A percentile compares a stretch with the other conserved stretches of the same genome.
Evolutionary conservation across 2,797 vertebrate genomes (phyloP).

Genomic region (Hoplostethus mediterraneus): DNA sequence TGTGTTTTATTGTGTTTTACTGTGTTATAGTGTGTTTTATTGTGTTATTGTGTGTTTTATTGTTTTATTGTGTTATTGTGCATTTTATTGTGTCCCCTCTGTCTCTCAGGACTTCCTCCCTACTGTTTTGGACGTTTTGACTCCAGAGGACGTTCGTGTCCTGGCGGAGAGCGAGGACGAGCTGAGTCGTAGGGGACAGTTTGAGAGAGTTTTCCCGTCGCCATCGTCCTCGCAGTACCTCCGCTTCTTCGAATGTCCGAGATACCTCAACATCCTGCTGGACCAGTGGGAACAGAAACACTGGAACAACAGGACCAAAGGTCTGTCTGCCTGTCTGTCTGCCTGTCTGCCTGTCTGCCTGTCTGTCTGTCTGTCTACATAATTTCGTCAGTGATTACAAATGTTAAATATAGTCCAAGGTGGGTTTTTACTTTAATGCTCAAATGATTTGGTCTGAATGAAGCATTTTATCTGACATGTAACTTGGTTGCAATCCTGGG

Average conservation of each 20-base stretch:
- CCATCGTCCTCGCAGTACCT: slow-evolving; percentile 90
- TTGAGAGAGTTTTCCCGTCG: slow-evolving; percentile 93
- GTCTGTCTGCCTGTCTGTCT: slow-evolving; percentile 63
- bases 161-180: slow-evolving; percentile 94
- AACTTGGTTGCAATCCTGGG: no score
- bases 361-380: neutral
- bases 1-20: no score
- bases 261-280: slow-evolving; percentile 95
- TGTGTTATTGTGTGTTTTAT: no score
- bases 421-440: no score
- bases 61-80: no score
- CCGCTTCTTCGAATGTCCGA: slow-evolving; percentile 92
- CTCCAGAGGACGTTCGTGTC: slow-evolving; percentile 90
- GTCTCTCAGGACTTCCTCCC: slow-evolving; percentile 88
- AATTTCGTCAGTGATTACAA: no score
- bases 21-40: no score
- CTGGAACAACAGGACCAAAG: slow-evolving; percentile 86
- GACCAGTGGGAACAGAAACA: slow-evolving; percentile 95
- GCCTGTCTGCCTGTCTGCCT: neutral
- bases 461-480: no score
- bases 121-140: slow-evolving; percentile 91
- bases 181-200: slow-evolving; percentile 89
- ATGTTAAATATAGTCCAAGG: no score
- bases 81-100: neutral
- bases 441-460: no score